These are phyloP conservation scores for Pemphredon lugubris DNA, from an alignment of 2,888 invertebrate species.

Conservation along the genomic window DNA sequence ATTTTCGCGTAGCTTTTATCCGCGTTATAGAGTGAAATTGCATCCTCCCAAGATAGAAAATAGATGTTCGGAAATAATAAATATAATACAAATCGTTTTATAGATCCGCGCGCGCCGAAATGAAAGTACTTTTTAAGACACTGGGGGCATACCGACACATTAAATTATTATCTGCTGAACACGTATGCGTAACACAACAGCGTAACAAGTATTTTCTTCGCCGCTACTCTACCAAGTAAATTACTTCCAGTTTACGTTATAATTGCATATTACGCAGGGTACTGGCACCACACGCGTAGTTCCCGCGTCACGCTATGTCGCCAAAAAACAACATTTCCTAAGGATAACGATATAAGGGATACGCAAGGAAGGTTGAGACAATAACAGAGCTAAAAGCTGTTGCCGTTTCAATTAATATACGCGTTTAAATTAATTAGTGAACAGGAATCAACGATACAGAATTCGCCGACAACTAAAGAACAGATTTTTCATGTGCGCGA, in stretches of 20 bases:
- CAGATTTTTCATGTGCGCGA: slow-evolving; percentile 32
- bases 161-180: slow-evolving; percentile 41
- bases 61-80: background rate
- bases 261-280: slow-evolving; percentile 31
- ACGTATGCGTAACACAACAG: slow-evolving; percentile 45
- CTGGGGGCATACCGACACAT: slow-evolving; percentile 8
- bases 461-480: slow-evolving; percentile 41
- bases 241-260: slow-evolving; percentile 37
- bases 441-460: slow-evolving; percentile 31
- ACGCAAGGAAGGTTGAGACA: slow-evolving; percentile 54
- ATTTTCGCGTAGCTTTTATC: no score
- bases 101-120: slow-evolving; percentile 14
- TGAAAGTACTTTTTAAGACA: slow-evolving; percentile 44
- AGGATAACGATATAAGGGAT: no score
- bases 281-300: slow-evolving; percentile 12
- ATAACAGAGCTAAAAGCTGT: slow-evolving; percentile 65
- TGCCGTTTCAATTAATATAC: slow-evolving; percentile 31
- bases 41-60: background rate
- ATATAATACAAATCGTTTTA: background rate
- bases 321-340: slow-evolving; percentile 43
- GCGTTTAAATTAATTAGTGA: slow-evolving; percentile 18
- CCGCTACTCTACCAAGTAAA: slow-evolving; percentile 51
- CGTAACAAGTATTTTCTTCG: slow-evolving; percentile 55
- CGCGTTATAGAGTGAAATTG: no score
- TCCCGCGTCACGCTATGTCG: slow-evolving; percentile 29